Evolutionary conservation across 2,888 invertebrate species (phyloP), one percentile per base, ranked within the genome.

Genomic region (Nomada lathburiana): DNA sequence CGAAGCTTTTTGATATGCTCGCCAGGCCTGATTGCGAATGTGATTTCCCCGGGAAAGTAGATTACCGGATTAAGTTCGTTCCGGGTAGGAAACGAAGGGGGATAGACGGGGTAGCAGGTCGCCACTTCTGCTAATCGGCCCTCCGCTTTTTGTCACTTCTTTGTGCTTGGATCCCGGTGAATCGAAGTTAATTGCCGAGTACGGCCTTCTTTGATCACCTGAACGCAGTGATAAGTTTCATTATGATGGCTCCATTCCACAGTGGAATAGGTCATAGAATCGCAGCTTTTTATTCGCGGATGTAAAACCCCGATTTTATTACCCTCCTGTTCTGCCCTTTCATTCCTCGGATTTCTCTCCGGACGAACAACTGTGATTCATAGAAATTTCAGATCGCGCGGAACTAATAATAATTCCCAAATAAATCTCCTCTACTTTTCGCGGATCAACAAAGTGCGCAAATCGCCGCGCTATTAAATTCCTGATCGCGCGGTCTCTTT

Each of bases 41-140:
- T 87, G 91, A 92, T 92, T 92, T 92, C 82, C 90, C 76, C 84
- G 88, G 88, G 89, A 90, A 92, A 91, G 88, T 87, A 88, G 91
- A 92, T 92, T 91, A 92, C 87, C 59, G 87, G 90, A 89, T 91
- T 90, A 90, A 90, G 89, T 90, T 90, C 85, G 83, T 78, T 83
- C 76, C 76, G 79, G 64, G 64, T 78, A 57, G 74, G 81, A 7
- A 36, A 74, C 75, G 75, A 75, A 53, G 57, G 76, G 64, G 81
- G 63, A 79, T 60, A 73, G 62, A n/a, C 73, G 71, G 42, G 55
- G 55, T 26, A 53, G 72, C 57, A 69, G 36, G 53, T 55, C 82
- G 67, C 62, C 86, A 75, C 88, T 87, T 80, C 76, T 74, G 80
- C 74, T 88, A 88, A 88, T 88, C 83, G 78, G 44, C 59, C 50